Evolutionary conservation across 2,797 vertebrate genomes (phyloP).

Genomic region (Heterohyrax brucei): DNA sequence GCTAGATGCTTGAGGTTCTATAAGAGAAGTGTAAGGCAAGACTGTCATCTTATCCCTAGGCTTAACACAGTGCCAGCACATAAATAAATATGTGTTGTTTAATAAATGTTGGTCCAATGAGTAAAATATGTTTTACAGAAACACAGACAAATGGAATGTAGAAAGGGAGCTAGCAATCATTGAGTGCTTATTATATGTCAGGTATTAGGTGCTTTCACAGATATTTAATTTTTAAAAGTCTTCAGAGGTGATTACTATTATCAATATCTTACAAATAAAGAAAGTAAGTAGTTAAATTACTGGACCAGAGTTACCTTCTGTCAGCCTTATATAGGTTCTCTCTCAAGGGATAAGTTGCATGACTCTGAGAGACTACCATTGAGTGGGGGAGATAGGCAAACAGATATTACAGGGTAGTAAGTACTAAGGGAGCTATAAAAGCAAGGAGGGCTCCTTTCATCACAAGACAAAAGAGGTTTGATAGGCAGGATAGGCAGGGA

Average conservation of each 20-base stretch:
- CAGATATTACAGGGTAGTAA: background rate
- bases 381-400: conserved; percentile 12
- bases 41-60: background rate
- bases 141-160: background rate
- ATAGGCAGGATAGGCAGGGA: background rate
- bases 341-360: conserved; percentile 5
- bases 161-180: background rate
- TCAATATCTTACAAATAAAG: background rate
- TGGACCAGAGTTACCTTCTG: conserved; percentile 31
- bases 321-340: background rate
- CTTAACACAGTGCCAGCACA: background rate
- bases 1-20: background rate
- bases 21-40: background rate
- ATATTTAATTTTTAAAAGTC: background rate
- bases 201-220: background rate
- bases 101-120: conserved; percentile 20
- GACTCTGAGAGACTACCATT: conserved; percentile 48
- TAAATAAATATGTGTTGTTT: conserved; percentile 39
- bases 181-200: background rate
- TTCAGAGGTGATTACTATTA: conserved; percentile 54
- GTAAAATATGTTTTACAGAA: conserved; percentile 43
- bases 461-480: background rate
- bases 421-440: conserved; percentile 44
- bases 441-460: background rate
- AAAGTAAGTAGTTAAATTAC: conserved; percentile 53